These are phyloP conservation scores for Thaumatotibia leucotreta DNA, from an alignment of 1,140 invertebrate genomes.

Conservation along the genomic window DNA sequence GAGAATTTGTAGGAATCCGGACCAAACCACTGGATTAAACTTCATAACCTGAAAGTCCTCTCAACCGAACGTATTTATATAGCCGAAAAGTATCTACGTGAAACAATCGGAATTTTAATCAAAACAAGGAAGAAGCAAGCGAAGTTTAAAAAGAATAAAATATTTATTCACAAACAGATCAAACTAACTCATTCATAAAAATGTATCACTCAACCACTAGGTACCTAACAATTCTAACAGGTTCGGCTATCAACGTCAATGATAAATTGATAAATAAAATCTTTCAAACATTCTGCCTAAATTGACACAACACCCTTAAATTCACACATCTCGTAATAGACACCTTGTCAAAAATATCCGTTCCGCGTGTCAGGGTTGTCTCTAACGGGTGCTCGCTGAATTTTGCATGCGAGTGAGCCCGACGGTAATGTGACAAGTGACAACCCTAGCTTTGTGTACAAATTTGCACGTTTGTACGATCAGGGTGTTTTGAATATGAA, in stretches of 20 bases:
- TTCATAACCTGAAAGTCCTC: too few relatives aligned
- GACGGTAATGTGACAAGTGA: slow-evolving; percentile 56
- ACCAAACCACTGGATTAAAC: too few relatives aligned
- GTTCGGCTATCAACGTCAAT: neutral
- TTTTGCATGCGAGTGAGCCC: slow-evolving; percentile 53
- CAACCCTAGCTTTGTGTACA: slow-evolving; percentile 34
- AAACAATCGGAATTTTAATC: too few relatives aligned
- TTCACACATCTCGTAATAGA: slow-evolving; percentile 15
- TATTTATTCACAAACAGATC: too few relatives aligned
- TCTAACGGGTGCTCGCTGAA: slow-evolving; percentile 36
- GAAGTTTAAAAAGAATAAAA: too few relatives aligned
- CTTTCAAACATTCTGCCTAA: neutral
- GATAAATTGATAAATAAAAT: neutral
- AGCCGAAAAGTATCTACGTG: too few relatives aligned
- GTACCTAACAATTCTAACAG: too few relatives aligned
- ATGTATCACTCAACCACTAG: too few relatives aligned
- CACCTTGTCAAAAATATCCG: slow-evolving; percentile 46
- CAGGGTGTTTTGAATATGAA: slow-evolving; percentile 18
- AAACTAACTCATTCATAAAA: too few relatives aligned
- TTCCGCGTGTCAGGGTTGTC: slow-evolving; percentile 48
- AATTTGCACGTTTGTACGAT: slow-evolving; percentile 16
- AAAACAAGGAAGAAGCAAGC: too few relatives aligned
- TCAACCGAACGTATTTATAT: too few relatives aligned
- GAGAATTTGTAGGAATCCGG: too few relatives aligned
- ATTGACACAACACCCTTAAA: neutral